Evolutionary conservation across 2,797 vertebrate species (phyloP).

Genomic region (Mormyrus hasselquistii): DNA sequence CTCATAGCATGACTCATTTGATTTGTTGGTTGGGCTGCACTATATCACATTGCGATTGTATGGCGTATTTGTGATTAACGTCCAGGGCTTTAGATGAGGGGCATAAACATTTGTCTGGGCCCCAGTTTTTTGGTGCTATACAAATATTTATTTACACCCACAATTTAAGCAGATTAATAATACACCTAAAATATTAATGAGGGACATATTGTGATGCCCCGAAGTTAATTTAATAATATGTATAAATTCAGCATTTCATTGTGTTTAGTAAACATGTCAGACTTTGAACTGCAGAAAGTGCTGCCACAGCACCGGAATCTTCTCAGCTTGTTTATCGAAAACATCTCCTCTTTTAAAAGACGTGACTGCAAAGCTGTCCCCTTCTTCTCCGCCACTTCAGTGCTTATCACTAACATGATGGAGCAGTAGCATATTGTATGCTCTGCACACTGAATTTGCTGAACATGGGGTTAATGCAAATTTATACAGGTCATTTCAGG

Average conservation of each 20-base stretch:
- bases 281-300: not conserved
- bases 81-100: not conserved
- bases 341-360: not conserved
- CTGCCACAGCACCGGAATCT: not conserved
- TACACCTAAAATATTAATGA: not conserved
- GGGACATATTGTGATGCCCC: not conserved
- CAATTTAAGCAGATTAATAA: not conserved
- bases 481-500: not conserved
- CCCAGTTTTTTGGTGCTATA: not conserved
- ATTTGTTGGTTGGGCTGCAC: not conserved
- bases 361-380: not conserved
- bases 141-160: not conserved
- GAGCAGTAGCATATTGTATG: not conserved
- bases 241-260: not conserved
- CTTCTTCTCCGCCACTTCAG: not conserved
- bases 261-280: not conserved
- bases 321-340: not conserved
- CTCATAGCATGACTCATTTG: not conserved
- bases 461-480: not conserved
- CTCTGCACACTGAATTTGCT: not conserved
- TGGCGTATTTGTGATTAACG: not conserved
- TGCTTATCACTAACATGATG: not conserved
- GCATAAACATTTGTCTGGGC: not conserved
- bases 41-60: not conserved
- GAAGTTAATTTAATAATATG: not conserved